phyloP scores from a whole-genome alignment of 1,140 invertebrate species.

The Drosophila virilis region DNA sequence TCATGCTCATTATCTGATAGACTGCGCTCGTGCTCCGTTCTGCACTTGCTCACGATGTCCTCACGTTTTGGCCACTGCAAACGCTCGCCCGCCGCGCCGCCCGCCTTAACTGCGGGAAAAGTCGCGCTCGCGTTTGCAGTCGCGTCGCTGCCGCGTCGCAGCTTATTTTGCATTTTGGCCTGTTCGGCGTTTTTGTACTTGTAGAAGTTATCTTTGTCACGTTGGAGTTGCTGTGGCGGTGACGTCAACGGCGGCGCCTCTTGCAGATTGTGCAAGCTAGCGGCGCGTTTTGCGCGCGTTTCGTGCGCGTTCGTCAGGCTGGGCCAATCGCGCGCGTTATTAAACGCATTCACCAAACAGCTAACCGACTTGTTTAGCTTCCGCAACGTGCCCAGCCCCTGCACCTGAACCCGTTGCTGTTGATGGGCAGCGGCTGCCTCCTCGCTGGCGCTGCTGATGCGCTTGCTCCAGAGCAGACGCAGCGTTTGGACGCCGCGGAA shows the following conservation, averaged over 20 bases:
- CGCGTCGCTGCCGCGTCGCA: constrained; percentile 33
- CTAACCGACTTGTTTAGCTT: constrained; percentile 78
- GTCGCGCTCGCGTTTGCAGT: constrained; percentile 9
- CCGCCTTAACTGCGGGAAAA: constrained; percentile 39
- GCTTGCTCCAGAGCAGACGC: constrained; percentile 78
- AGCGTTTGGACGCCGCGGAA: constrained; percentile 80
- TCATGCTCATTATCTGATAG: constrained; percentile 21
- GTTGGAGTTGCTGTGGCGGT: constrained; percentile 37
- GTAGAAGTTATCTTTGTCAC: constrained; percentile 80
- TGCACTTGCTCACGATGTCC: constrained; percentile 21
- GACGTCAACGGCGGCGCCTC: constrained; percentile 10
- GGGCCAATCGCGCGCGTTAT: constrained; percentile 65
- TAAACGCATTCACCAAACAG: constrained; percentile 73
- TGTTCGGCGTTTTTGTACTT: constrained; percentile 84
- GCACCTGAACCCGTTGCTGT: constrained; percentile 16
- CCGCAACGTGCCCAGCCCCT: constrained; percentile 60
- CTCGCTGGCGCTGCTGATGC: constrained; percentile 74
- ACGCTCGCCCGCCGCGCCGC: constrained; percentile 24
- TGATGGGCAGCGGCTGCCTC: constrained; percentile 23
- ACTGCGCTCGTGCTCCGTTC: neutral
- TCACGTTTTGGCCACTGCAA: constrained; percentile 46
- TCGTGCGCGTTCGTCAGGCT: constrained; percentile 57
- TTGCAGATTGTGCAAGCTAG: constrained; percentile 73
- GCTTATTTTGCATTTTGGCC: constrained; percentile 64
- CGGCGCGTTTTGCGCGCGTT: constrained; percentile 57